A percentile compares a stretch with the other conserved stretches of the same genome.
These are phyloP conservation scores for Drosophila chauvacae DNA, from an alignment of 1,140 invertebrate genomes.

Conservation along the genomic window DNA sequence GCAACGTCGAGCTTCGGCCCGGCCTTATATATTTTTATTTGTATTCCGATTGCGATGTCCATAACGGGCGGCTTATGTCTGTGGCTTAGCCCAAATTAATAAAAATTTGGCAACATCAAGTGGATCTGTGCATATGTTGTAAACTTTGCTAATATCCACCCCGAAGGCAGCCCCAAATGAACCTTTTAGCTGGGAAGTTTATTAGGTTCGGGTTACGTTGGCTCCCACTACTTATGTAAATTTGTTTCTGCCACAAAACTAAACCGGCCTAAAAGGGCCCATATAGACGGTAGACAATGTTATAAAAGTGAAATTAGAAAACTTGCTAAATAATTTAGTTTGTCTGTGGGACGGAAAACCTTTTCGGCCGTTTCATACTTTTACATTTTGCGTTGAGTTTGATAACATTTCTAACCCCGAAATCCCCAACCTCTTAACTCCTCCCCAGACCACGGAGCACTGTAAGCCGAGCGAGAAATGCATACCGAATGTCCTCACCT, in stretches of 20 bases:
- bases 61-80: slow-evolving; percentile 35
- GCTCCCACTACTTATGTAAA: slow-evolving; percentile 64
- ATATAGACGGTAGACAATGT: slow-evolving; percentile 28
- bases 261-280: slow-evolving; percentile 23
- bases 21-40: slow-evolving; percentile 46
- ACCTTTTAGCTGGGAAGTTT: slow-evolving; percentile 67
- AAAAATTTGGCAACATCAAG: slow-evolving; percentile 66
- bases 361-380: slow-evolving; percentile 51
- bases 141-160: slow-evolving; percentile 61
- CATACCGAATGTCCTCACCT: slow-evolving; percentile 86
- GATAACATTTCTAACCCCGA: neutral
- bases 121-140: slow-evolving; percentile 74
- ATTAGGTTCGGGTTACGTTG: slow-evolving; percentile 53
- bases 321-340: slow-evolving; percentile 79
- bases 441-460: slow-evolving; percentile 85
- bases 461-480: slow-evolving; percentile 85
- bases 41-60: slow-evolving; percentile 53
- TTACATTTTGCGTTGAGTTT: slow-evolving; percentile 31
- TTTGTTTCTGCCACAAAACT: slow-evolving; percentile 40
- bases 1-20: slow-evolving; percentile 28
- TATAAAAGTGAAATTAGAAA: slow-evolving; percentile 74
- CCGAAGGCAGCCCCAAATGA: slow-evolving; percentile 48
- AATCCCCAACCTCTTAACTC: neutral
- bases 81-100: slow-evolving; percentile 79
- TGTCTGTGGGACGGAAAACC: slow-evolving; percentile 31